Conservation (phyloP, 2,113 vertebrate genomes). For the Ochotona princeps region DNA sequence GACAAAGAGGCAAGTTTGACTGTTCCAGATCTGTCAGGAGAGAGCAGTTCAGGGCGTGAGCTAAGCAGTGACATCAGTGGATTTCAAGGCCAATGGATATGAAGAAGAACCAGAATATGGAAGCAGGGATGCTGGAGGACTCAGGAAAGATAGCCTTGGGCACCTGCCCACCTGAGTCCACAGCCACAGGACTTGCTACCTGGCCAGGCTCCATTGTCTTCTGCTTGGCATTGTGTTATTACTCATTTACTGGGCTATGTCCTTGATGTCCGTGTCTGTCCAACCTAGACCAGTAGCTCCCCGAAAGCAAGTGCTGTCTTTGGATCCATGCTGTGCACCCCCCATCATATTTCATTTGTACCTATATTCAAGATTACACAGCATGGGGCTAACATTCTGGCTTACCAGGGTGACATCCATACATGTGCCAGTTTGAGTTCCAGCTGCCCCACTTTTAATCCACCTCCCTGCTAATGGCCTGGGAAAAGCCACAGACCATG, state of each 20-base stretch:
- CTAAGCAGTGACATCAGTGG: neutral
- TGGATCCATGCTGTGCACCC: no score
- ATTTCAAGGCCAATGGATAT: neutral
- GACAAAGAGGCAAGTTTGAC: neutral
- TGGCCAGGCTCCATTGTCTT: rapidly evolving
- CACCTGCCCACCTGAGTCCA: neutral
- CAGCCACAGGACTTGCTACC: rapidly evolving
- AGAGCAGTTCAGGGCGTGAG: neutral
- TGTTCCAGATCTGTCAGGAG: neutral
- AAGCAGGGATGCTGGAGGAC: rapidly evolving
- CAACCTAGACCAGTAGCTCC: neutral
- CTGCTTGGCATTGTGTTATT: rapidly evolving
- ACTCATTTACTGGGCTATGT: neutral
- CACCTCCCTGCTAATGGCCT: no score
- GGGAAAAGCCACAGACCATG: no score
- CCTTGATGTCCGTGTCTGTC: neutral
- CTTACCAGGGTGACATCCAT: no score
- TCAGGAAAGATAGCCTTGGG: no score
- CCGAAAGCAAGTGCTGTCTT: neutral
- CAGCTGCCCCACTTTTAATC: no score
- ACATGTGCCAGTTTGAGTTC: no score
- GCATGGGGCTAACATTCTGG: no score
- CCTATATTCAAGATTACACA: no score
- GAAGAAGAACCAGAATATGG: neutral
- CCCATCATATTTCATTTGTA: no score